phyloP scores from a whole-genome alignment of 2,113 vertebrate genomes.

The Gavia stellata region DNA sequence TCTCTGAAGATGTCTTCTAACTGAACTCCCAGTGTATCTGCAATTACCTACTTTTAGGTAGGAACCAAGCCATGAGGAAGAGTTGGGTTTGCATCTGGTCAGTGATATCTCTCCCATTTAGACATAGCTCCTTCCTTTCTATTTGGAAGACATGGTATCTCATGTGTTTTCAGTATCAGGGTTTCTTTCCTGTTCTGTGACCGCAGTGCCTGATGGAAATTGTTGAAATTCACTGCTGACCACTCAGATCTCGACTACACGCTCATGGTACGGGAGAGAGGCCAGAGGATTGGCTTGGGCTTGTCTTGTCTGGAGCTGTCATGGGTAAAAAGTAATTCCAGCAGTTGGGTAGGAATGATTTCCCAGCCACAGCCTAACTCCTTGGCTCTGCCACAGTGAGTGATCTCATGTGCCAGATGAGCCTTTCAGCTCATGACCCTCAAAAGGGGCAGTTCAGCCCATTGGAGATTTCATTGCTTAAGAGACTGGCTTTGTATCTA shows the following conservation, averaged over 20 bases:
- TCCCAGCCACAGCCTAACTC: not conserved
- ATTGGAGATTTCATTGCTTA: not conserved
- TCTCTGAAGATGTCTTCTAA: not conserved
- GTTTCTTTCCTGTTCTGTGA: not conserved
- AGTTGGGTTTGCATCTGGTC: not conserved
- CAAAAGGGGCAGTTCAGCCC: not conserved
- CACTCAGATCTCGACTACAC: not conserved
- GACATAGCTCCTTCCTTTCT: not conserved
- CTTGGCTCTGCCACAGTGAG: not conserved
- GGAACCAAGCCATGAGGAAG: not conserved
- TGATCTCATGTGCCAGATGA: not conserved
- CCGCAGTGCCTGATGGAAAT: not conserved
- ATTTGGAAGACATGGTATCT: fast-evolving
- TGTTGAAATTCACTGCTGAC: not conserved
- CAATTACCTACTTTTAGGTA: not conserved
- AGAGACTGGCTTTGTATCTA: not conserved
- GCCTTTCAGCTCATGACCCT: not conserved
- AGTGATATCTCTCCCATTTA: not conserved
- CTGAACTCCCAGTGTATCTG: not conserved
- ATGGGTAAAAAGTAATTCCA: not conserved
- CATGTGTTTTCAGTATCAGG: not conserved
- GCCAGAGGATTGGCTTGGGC: not conserved
- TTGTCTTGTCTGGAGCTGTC: not conserved
- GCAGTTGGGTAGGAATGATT: not conserved
- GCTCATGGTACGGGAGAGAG: not conserved